Conservation (phyloP, 2,888 invertebrate species). For the Zeuzera pyrina region DNA sequence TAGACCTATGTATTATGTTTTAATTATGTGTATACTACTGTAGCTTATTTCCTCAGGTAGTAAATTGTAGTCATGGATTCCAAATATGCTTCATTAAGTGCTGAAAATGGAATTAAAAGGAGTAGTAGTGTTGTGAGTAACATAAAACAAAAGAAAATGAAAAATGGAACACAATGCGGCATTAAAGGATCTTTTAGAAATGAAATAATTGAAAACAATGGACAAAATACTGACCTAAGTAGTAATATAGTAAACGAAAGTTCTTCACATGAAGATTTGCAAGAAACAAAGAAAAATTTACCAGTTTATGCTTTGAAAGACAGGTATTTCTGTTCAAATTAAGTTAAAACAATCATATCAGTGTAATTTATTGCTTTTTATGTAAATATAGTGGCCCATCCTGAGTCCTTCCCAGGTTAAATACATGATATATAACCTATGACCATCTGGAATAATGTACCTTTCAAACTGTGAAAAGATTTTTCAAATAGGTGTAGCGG, state of each 20-base stretch:
- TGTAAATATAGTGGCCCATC: too few relatives aligned
- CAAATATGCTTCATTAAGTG: conserved; percentile 46
- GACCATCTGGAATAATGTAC: too few relatives aligned
- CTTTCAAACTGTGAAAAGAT: too few relatives aligned
- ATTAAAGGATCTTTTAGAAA: conserved; percentile 21
- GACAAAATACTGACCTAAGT: too few relatives aligned
- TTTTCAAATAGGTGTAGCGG: too few relatives aligned
- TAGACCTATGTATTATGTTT: too few relatives aligned
- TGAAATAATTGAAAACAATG: conserved; percentile 15
- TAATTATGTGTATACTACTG: too few relatives aligned
- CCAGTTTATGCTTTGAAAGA: conserved; percentile 70
- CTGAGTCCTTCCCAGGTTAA: too few relatives aligned
- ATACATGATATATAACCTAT: too few relatives aligned
- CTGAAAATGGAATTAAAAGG: conserved; percentile 30
- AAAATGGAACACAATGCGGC: conserved; percentile 21
- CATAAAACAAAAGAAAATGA: conserved; percentile 38
- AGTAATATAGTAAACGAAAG: conserved; percentile 18
- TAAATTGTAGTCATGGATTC: conserved; percentile 60
- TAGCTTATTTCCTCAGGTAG: too few relatives aligned
- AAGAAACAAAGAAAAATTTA: conserved; percentile 56
- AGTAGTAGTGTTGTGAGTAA: conserved; percentile 29
- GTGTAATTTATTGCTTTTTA: too few relatives aligned
- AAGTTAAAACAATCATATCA: too few relatives aligned
- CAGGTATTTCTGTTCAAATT: conserved; percentile 29
- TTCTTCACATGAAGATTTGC: conserved; percentile 29